Conservation (phyloP, 2,113 vertebrate genomes). For the Micromys minutus region DNA sequence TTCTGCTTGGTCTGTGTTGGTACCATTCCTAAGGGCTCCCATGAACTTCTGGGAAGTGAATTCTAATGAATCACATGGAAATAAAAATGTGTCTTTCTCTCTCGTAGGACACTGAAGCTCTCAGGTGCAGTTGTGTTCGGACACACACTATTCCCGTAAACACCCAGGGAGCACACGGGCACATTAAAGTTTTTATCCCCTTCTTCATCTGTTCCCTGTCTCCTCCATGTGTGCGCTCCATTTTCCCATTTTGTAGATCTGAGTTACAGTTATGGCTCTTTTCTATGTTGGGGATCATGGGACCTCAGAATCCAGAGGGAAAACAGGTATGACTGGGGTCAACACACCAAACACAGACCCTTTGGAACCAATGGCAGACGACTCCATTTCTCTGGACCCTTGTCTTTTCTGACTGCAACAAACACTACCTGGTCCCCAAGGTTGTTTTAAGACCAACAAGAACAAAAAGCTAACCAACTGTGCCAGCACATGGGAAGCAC, state of each 20-base stretch:
- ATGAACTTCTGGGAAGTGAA: neutral
- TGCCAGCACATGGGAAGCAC: too few species aligned
- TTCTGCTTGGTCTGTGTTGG: too few species aligned
- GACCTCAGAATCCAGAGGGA: neutral
- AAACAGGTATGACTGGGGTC: neutral
- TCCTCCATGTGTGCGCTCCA: neutral
- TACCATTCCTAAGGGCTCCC: neutral
- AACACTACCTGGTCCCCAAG: neutral
- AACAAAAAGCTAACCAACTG: neutral
- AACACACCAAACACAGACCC: neutral
- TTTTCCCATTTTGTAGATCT: neutral
- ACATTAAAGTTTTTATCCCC: neutral
- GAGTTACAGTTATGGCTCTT: neutral
- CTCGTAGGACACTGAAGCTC: neutral
- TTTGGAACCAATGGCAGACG: too few species aligned
- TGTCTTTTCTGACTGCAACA: neutral
- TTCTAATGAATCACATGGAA: neutral
- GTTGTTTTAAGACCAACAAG: neutral
- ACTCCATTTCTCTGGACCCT: neutral
- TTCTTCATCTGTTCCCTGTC: neutral
- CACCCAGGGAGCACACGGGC: neutral
- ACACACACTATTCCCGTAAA: neutral
- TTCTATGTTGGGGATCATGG: neutral
- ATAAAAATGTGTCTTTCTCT: neutral
- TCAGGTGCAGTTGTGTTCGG: neutral